A percentile compares a stretch with the other conserved stretches of the same genome.
These are phyloP conservation scores for Drepana falcataria DNA, from an alignment of 2,888 invertebrate genomes.

Conservation along the genomic window DNA sequence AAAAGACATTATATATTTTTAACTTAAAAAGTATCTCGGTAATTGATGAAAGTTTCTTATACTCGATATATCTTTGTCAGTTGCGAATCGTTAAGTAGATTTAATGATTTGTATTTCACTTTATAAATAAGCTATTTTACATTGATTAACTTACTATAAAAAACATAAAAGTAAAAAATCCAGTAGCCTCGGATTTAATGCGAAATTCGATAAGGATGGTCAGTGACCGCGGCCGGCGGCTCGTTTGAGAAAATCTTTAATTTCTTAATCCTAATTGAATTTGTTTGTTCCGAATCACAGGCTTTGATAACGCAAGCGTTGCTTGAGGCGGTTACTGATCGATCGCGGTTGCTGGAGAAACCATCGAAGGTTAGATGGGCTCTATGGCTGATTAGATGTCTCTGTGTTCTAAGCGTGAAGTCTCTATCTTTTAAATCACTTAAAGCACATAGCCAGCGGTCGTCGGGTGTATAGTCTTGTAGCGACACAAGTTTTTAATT, in stretches of 20 bases:
- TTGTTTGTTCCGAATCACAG: constrained; percentile 63
- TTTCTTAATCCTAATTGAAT: constrained; percentile 78
- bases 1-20: too few species aligned
- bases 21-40: too few species aligned
- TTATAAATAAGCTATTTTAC: too few species aligned
- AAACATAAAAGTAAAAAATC: constrained; percentile 20
- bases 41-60: too few species aligned
- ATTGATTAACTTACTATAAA: constrained; percentile 11
- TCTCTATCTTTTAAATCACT: constrained; percentile 24
- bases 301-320: constrained; percentile 53
- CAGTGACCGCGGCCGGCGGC: constrained; percentile 57
- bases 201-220: constrained; percentile 47
- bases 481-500: not conserved
- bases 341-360: constrained; percentile 41
- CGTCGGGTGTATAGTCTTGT: constrained; percentile 4
- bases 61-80: too few species aligned
- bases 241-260: constrained; percentile 61
- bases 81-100: too few species aligned
- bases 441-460: constrained; percentile 16
- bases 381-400: constrained; percentile 43
- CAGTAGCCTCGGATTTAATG: constrained; percentile 35
- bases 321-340: constrained; percentile 40
- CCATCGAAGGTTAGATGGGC: constrained; percentile 48
- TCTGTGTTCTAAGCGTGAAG: constrained; percentile 45
- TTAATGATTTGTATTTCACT: too few species aligned